These are phyloP conservation scores for Cottus gobio DNA, from an alignment of 2,113 vertebrate species.

Conservation along the genomic window DNA sequence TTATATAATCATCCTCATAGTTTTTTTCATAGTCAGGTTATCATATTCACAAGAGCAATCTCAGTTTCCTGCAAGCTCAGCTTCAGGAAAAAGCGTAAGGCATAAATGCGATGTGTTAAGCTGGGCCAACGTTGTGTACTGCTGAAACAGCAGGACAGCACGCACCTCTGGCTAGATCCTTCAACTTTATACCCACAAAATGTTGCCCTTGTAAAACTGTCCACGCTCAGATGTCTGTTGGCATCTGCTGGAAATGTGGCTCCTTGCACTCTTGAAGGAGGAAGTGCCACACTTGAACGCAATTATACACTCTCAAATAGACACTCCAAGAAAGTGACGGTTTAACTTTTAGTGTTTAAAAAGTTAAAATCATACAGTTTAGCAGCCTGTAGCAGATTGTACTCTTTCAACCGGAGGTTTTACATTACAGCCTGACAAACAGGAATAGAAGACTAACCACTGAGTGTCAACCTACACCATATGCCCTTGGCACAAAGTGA, in stretches of 20 bases:
- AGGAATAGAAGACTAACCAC: background rate
- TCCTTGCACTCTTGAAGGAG: background rate
- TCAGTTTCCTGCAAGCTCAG: constrained; percentile 65
- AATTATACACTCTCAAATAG: constrained; percentile 13
- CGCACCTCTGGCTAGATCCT: constrained; percentile 31
- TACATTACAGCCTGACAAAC: background rate
- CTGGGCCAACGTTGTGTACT: constrained; percentile 20
- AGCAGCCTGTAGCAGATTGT: background rate
- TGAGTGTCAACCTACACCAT: background rate
- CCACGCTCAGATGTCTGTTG: constrained; percentile 6
- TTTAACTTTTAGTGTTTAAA: background rate
- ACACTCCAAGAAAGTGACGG: background rate
- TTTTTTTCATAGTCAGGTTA: constrained; percentile 32
- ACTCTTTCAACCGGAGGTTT: background rate
- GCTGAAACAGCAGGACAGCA: constrained; percentile 62
- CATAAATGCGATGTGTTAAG: constrained; percentile 62
- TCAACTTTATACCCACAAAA: constrained; percentile 34
- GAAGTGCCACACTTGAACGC: background rate
- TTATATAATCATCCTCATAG: constrained; percentile 46
- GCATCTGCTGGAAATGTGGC: background rate
- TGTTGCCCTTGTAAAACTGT: constrained; percentile 15
- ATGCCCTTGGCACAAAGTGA: background rate
- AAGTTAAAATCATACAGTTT: background rate
- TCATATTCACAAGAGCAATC: constrained; percentile 55
- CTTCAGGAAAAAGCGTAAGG: constrained; percentile 28